Evolutionary conservation across 2,113 vertebrate genomes (phyloP).

Genomic region (Cairina moschata): DNA sequence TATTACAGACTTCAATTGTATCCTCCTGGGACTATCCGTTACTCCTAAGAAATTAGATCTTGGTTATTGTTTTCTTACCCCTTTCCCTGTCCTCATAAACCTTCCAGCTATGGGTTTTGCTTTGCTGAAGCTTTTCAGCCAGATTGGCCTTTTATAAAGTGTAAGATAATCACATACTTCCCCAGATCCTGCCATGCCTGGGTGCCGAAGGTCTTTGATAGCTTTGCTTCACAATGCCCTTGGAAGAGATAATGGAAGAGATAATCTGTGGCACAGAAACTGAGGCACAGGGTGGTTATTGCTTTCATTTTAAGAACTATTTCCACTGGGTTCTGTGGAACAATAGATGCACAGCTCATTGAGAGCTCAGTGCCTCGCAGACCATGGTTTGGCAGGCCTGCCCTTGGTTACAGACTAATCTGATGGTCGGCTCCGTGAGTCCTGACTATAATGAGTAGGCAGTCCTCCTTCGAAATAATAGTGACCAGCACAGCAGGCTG

Average conservation of each 20-base stretch:
- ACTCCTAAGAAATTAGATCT: constrained; percentile 64
- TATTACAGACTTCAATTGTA: constrained; percentile 32
- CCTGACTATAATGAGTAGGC: neutral
- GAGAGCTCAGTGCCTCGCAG: neutral
- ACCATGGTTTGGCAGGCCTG: neutral
- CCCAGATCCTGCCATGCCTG: neutral
- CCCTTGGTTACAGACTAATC: neutral
- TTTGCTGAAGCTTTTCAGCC: constrained; percentile 1
- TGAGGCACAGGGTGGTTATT: neutral
- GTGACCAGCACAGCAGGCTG: neutral
- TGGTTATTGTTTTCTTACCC: constrained; percentile 34
- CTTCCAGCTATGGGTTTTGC: neutral
- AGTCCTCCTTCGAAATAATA: neutral
- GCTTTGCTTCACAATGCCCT: neutral
- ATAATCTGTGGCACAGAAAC: neutral
- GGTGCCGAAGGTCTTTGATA: neutral
- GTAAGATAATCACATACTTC: neutral
- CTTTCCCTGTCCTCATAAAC: constrained; percentile 50
- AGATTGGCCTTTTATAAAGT: neutral
- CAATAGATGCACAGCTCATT: neutral
- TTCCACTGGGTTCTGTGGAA: neutral
- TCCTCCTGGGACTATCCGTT: constrained; percentile 25
- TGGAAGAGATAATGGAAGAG: neutral
- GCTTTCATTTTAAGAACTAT: neutral
- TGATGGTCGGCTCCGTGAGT: neutral